phyloP scores from a whole-genome alignment of 2,797 vertebrate species.

The Falco biarmicus region DNA sequence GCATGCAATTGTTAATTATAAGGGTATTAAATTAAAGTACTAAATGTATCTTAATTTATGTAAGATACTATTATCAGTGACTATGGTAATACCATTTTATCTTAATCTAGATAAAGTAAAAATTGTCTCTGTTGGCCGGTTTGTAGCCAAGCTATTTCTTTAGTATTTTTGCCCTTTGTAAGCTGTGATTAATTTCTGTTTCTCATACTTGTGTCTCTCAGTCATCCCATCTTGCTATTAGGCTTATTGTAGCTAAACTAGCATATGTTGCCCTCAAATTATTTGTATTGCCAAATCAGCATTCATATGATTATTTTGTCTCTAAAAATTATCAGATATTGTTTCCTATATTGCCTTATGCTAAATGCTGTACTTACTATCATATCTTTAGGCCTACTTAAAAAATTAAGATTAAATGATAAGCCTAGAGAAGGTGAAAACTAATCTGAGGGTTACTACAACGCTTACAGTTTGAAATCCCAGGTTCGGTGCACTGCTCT shows the following conservation, averaged over 20 bases:
- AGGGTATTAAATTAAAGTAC: neutral
- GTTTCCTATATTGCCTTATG: neutral
- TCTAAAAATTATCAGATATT: neutral
- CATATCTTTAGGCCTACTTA: neutral
- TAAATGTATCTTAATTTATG: neutral
- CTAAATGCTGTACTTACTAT: neutral
- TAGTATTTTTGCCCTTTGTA: neutral
- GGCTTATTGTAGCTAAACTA: neutral
- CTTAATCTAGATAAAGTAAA: constrained; percentile 6
- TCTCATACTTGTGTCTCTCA: neutral
- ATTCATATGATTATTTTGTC: neutral
- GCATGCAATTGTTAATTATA: neutral
- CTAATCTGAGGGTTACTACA: neutral
- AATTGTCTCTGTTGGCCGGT: neutral
- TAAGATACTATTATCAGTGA: neutral
- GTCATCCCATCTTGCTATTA: neutral
- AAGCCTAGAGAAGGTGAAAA: neutral
- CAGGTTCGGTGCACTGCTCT: neutral
- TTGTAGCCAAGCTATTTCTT: neutral
- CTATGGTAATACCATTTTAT: neutral
- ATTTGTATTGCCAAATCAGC: neutral
- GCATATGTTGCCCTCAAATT: neutral
- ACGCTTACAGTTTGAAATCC: neutral
- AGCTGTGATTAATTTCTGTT: neutral
- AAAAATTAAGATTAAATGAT: neutral